These are phyloP conservation scores for Nasonia giraulti DNA, from an alignment of 1,140 invertebrate genomes.

Conservation along the genomic window DNA sequence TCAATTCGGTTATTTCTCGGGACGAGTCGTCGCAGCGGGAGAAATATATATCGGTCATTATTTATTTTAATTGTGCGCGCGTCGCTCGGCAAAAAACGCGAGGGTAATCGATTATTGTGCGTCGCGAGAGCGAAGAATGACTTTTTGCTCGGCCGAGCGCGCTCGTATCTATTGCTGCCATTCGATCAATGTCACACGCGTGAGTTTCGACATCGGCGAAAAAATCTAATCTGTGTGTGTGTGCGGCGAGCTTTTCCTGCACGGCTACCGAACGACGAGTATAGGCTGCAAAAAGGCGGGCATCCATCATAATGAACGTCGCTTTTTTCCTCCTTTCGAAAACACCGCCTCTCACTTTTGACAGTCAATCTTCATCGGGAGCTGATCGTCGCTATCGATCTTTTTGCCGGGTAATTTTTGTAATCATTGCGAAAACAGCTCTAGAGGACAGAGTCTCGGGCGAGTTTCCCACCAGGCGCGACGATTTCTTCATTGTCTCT, in stretches of 20 bases:
- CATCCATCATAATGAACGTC: conserved; percentile 46
- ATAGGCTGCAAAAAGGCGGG: not conserved
- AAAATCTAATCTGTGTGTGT: conserved; percentile 33
- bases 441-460: too few relatives aligned
- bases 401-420: too few relatives aligned
- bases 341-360: conserved; percentile 18
- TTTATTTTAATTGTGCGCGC: conserved; percentile 36
- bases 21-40: not conserved
- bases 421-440: too few relatives aligned
- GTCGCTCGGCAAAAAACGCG: conserved; percentile 13
- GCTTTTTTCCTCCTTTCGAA: conserved; percentile 5
- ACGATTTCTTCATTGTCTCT: not conserved
- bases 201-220: conserved; percentile 20
- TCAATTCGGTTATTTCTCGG: conserved; percentile 13
- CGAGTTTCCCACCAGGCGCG: not conserved
- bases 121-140: conserved; percentile 16
- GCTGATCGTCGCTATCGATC: too few relatives aligned
- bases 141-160: conserved; percentile 4
- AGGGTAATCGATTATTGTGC: conserved; percentile 41
- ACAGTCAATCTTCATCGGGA: not conserved
- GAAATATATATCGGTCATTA: conserved; percentile 27
- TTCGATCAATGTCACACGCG: conserved; percentile 48
- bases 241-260: conserved; percentile 30
- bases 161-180: conserved; percentile 22
- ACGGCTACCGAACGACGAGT: not conserved